These are phyloP conservation scores for Ceratotherium simum DNA, from an alignment of 2,113 vertebrate species.

Conservation along the genomic window DNA sequence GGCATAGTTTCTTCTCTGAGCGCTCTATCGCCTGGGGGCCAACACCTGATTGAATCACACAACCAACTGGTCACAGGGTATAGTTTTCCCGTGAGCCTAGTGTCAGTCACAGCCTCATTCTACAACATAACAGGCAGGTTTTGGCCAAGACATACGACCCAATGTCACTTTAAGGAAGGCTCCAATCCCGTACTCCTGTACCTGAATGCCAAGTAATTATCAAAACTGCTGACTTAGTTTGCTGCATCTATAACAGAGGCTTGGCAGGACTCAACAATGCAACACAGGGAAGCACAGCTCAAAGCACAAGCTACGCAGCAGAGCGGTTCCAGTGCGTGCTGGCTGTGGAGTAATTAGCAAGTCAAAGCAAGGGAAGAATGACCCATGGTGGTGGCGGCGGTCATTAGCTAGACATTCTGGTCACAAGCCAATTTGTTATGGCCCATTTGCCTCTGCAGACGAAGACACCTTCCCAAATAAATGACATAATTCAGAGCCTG, in stretches of 20 bases:
- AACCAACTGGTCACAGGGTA: not conserved
- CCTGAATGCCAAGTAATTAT: not conserved
- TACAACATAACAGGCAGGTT: not conserved
- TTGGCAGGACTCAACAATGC: not conserved
- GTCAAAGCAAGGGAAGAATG: not conserved
- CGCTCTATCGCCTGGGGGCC: not conserved
- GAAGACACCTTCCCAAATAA: not conserved
- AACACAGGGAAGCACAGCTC: no score
- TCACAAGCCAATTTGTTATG: not conserved
- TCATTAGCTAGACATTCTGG: no score
- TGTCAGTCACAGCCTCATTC: not conserved
- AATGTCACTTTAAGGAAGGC: not conserved
- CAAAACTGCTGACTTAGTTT: not conserved
- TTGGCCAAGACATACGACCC: not conserved
- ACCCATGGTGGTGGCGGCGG: rapidly evolving
- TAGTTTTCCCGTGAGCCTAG: not conserved
- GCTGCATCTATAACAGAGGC: not conserved
- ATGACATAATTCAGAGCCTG: not conserved
- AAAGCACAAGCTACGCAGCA: not conserved
- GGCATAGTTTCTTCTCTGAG: not conserved
- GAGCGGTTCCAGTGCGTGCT: rapidly evolving
- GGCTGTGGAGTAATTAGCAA: not conserved
- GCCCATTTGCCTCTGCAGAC: not conserved
- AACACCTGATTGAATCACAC: not conserved
- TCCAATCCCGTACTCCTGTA: not conserved